These are phyloP conservation scores for Euwallacea fornicatus DNA, from an alignment of 1,140 invertebrate genomes.

Conservation along the genomic window DNA sequence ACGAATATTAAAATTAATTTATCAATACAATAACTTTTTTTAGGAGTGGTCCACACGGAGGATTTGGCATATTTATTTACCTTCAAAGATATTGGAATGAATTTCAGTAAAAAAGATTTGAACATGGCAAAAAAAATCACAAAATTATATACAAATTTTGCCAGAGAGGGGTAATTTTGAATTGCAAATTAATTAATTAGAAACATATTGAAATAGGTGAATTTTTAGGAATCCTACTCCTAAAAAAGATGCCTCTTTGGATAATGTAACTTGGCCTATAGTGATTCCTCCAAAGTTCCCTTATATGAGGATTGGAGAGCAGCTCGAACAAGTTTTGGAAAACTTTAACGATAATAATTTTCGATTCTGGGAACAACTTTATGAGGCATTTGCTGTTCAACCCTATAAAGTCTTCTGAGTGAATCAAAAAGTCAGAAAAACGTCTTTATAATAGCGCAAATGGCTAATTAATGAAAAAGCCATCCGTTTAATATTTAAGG, in stretches of 20 bases:
- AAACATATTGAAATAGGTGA: neutral
- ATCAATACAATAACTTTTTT: too few relatives aligned
- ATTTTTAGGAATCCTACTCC: slow-evolving; percentile 23
- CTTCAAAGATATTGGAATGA: neutral
- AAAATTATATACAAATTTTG: slow-evolving; percentile 17
- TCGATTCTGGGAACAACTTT: slow-evolving; percentile 16
- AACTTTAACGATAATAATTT: slow-evolving; percentile 15
- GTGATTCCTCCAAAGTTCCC: slow-evolving; percentile 3
- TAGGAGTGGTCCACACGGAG: neutral
- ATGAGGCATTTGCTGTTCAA: slow-evolving; percentile 7
- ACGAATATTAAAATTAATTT: too few relatives aligned
- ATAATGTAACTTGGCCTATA: slow-evolving; percentile 18
- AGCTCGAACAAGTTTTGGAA: neutral
- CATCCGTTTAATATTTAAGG: too few relatives aligned
- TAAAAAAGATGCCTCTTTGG: neutral
- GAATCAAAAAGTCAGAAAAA: too few relatives aligned
- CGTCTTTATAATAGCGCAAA: too few relatives aligned
- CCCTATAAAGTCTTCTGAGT: slow-evolving; percentile 13
- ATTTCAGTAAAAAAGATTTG: neutral
- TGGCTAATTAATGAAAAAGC: too few relatives aligned
- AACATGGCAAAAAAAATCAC: slow-evolving; percentile 13
- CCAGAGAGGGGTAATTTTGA: neutral
- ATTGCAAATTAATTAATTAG: too few relatives aligned
- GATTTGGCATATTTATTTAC: neutral
- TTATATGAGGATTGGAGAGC: neutral